Conservation (phyloP, 2,113 vertebrate species). For the Rostratula benghalensis region DNA sequence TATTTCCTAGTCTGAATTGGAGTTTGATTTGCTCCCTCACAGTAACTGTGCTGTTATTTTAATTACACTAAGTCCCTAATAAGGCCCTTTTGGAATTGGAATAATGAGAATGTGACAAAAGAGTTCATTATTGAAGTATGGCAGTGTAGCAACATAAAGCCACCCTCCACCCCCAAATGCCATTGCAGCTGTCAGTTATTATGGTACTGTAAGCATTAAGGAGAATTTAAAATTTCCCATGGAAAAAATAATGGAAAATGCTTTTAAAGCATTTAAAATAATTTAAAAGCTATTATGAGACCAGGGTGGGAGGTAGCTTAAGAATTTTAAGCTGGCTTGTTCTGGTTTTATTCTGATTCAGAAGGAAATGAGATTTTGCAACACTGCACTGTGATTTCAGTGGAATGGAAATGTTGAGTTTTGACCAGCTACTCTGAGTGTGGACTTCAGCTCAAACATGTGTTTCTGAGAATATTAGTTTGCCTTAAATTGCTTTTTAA, state of each 20-base stretch:
- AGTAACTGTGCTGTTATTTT: neutral
- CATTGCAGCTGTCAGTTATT: neutral
- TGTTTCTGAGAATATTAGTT: neutral
- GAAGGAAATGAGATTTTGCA: constrained; percentile 25
- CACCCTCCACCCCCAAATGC: neutral
- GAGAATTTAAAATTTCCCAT: neutral
- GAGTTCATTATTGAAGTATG: neutral
- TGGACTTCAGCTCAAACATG: neutral
- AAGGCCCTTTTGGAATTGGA: neutral
- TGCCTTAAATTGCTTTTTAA: neutral
- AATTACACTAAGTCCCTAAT: neutral
- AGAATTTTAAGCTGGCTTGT: neutral
- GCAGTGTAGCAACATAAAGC: neutral
- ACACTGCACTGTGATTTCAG: neutral
- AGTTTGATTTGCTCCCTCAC: neutral
- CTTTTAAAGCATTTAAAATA: neutral
- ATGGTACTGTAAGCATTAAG: neutral
- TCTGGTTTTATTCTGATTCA: neutral
- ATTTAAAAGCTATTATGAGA: neutral
- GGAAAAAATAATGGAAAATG: neutral
- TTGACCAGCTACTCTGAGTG: neutral
- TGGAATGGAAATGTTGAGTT: constrained; percentile 17
- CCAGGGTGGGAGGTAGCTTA: neutral
- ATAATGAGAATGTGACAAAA: neutral
- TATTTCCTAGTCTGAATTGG: neutral